These are phyloP conservation scores for Lophura nycthemera DNA, from an alignment of 2,113 vertebrate species.

Conservation along the genomic window DNA sequence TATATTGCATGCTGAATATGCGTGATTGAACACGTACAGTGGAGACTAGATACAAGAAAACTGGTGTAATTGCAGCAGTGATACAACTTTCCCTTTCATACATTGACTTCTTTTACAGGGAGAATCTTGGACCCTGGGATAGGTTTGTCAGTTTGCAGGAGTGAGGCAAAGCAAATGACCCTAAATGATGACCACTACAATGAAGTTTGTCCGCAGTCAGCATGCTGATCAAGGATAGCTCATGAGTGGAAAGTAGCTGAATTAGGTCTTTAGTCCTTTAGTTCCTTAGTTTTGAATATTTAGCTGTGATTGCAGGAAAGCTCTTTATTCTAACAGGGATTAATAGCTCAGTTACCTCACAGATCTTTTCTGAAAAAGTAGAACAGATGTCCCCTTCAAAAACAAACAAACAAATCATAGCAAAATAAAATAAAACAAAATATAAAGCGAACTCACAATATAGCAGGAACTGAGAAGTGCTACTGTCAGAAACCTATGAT, in stretches of 20 bases:
- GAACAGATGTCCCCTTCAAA: neutral
- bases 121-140: neutral
- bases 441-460: neutral
- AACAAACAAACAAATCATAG: neutral
- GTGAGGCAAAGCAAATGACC: fast-evolving
- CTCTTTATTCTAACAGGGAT: neutral
- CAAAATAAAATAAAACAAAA: neutral
- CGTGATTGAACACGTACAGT: neutral
- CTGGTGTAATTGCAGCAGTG: neutral
- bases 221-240: neutral
- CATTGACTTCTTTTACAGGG: neutral
- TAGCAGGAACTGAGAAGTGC: neutral
- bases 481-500: neutral
- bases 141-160: neutral
- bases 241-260: neutral
- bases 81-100: neutral
- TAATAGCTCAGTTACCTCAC: neutral
- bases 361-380: neutral
- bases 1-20: fast-evolving
- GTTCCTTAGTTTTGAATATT: neutral
- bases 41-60: neutral
- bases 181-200: neutral
- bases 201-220: neutral
- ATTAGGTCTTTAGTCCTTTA: neutral
- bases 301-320: neutral